Conservation (phyloP, 30 jellyfish, hydroid and myxozoan species). For the Aurelia coerulea region DNA sequence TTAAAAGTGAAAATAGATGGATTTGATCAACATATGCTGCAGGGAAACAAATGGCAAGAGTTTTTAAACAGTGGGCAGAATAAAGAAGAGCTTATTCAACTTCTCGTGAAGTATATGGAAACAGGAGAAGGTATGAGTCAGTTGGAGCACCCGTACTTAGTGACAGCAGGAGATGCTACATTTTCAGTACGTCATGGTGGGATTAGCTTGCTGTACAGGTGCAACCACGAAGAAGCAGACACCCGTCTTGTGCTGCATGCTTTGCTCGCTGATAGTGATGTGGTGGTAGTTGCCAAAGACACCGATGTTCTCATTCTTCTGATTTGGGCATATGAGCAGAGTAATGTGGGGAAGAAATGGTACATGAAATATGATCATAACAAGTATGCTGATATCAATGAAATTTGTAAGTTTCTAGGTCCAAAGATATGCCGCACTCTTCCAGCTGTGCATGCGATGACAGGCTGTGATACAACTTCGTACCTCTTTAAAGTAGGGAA, state of each 20-base stretch:
- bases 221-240: slow-evolving; percentile 64
- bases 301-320: slow-evolving; percentile 57
- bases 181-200: neutral
- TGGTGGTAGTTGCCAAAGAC: slow-evolving; percentile 50
- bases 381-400: slow-evolving; percentile 70
- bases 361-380: slow-evolving; percentile 47
- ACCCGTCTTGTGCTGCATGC: slow-evolving; percentile 59
- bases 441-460: slow-evolving; percentile 52
- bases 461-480: slow-evolving; percentile 68
- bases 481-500: slow-evolving; percentile 53
- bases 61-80: neutral
- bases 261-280: slow-evolving; percentile 28
- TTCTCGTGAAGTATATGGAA: no score
- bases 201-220: slow-evolving; percentile 27
- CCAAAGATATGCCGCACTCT: slow-evolving; percentile 26
- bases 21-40: no score
- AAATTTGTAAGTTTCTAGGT: slow-evolving; percentile 47
- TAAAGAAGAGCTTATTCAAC: slow-evolving; percentile 11
- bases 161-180: slow-evolving; percentile 15
- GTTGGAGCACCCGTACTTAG: neutral
- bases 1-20: no score
- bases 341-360: slow-evolving; percentile 48
- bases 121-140: neutral
- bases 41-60: slow-evolving; percentile 3
- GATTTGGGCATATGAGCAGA: slow-evolving; percentile 34